Base-by-base conservation (phyloP, 2,113 vertebrate genomes). In the Bambusicola thoracicus region DNA sequence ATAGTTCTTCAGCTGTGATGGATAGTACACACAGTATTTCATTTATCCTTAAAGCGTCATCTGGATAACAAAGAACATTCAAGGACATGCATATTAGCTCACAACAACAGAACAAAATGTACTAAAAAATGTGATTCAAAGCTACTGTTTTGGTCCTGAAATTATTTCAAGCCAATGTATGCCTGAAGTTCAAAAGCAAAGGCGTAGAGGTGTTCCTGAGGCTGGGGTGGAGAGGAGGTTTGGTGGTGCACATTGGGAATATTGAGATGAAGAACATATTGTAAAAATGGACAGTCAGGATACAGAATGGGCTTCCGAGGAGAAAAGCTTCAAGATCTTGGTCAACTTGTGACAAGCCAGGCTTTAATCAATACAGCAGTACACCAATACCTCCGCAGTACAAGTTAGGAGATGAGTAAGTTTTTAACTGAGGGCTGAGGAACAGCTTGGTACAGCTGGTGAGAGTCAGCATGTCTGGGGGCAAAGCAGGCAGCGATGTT, bases 231-330 rank as follows among this genome's bases (percentile, higher is more conserved):
- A 55, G 58, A 32, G 58, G 21, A 77, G 30, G 3, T 48, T 15
- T 13, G 34, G 11, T 46, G 19, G 15, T 75, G 43, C 2, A 3
- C 0, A 1, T 44, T 80, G 24, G 48, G 36, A 65, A 29, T 4
- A 34, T 24, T 30, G 73, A 6, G 34, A 32, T 21, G 61, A 70
- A 51, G 58, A 46, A 56, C 11, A 24, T 11, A 3, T 63, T 2
- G 1, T 53, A 44, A 36, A 53, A 76, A 82, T 7, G 20, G 36
- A 11, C 75, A 85, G 65, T 13, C 10, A 46, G 59, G 19, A 5
- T 36, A 43, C 6, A 43, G 25, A 78, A 51, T 8, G 15, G 34
- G 13, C 21, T 13, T 78, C 15, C 29, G 18, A 24, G 61, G 46
- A 38, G 24, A 49, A 63, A 40, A 40, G 15, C 21, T 81, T 87